Percentiles rank a stretch among this genome's conserved stretches.
These are phyloP conservation scores for Lipophrys pholis DNA, from an alignment of 2,113 vertebrate genomes.

Conservation along the genomic window DNA sequence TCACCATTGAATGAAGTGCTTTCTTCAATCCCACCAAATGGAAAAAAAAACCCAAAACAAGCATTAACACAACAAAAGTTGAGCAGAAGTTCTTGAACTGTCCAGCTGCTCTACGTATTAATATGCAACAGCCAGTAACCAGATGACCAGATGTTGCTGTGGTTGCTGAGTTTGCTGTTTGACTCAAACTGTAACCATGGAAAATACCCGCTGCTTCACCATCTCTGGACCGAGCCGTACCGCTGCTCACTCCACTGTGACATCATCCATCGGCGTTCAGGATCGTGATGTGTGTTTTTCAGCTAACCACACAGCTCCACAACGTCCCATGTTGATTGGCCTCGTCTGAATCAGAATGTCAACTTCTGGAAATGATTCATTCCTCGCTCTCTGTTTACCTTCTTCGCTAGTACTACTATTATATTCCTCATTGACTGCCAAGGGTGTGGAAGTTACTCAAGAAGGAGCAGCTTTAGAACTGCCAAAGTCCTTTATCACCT, in stretches of 20 bases:
- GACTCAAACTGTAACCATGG: constrained; percentile 66
- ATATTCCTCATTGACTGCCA: constrained; percentile 44
- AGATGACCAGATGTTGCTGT: constrained; percentile 72
- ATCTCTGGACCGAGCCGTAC: constrained; percentile 35
- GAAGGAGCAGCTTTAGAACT: constrained; percentile 26
- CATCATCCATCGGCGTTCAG: constrained; percentile 54
- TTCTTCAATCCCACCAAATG: constrained; percentile 37
- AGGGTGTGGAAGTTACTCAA: constrained; percentile 69
- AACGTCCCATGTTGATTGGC: constrained; percentile 22
- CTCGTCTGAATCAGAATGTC: background rate
- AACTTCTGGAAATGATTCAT: constrained; percentile 52
- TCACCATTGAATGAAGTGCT: constrained; percentile 12
- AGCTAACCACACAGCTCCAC: constrained; percentile 32
- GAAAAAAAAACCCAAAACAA: constrained; percentile 38
- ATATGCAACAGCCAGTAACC: constrained; percentile 59
- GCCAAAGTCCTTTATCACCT: constrained; percentile 54
- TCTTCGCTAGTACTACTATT: constrained; percentile 49
- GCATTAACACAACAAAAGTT: constrained; percentile 48
- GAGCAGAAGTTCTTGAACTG: constrained; percentile 46
- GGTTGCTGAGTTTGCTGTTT: constrained; percentile 76
- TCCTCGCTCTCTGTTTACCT: constrained; percentile 52
- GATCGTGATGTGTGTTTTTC: constrained; percentile 24
- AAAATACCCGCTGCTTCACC: constrained; percentile 67
- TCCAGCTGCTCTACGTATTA: constrained; percentile 50
- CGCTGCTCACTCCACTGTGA: constrained; percentile 46